Evolutionary conservation across 2,888 invertebrate genomes (phyloP).

Genomic region (Mesoligia furuncula): DNA sequence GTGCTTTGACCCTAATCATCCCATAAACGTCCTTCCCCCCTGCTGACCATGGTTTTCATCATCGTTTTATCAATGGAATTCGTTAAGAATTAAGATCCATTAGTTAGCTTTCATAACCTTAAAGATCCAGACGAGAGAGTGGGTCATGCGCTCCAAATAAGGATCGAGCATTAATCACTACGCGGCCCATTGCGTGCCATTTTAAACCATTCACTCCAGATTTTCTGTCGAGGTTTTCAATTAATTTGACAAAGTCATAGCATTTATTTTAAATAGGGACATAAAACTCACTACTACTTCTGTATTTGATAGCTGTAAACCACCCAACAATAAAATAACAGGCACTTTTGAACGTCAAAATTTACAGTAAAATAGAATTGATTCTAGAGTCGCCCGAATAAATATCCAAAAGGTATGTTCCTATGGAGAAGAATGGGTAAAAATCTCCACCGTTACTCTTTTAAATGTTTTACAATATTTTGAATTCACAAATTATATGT

Average conservation of each 20-base stretch:
- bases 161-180: constrained; percentile 22
- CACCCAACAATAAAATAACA: too few relatives aligned
- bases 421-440: too few relatives aligned
- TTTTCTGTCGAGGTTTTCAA: neutral
- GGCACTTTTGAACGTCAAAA: too few relatives aligned
- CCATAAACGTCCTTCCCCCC: constrained; percentile 7
- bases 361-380: too few relatives aligned
- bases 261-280: too few relatives aligned
- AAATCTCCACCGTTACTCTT: too few relatives aligned
- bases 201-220: neutral
- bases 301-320: too few relatives aligned
- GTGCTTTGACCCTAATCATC: neutral
- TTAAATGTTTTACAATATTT: too few relatives aligned
- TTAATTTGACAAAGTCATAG: neutral
- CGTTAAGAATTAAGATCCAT: constrained; percentile 22
- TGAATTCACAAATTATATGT: too few relatives aligned
- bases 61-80: constrained; percentile 32
- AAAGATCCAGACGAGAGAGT: constrained; percentile 1
- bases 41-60: neutral
- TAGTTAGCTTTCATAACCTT: constrained; percentile 34
- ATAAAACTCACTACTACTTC: too few relatives aligned
- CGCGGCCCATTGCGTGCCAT: neutral
- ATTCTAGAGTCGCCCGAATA: too few relatives aligned
- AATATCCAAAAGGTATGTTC: too few relatives aligned
- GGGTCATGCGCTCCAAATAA: constrained; percentile 27